phyloP scores from a whole-genome alignment of 2,797 vertebrate species.

The Crenichthys baileyi region DNA sequence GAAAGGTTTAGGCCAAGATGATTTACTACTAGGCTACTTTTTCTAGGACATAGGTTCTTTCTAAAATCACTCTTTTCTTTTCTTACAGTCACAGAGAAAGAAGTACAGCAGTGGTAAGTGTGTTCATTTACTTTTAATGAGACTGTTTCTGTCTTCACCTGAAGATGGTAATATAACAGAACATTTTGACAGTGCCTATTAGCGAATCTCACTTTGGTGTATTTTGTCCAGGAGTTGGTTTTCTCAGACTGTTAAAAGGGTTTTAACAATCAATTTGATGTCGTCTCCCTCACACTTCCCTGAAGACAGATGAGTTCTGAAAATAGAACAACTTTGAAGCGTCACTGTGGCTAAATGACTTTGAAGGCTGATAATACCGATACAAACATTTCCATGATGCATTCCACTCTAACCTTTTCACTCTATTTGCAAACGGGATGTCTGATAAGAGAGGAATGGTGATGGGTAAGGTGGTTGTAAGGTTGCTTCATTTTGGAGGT shows the following conservation, averaged over 20 bases:
- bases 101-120: slow-evolving; percentile 82
- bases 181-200: slow-evolving; percentile 3
- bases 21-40: slow-evolving; percentile 48
- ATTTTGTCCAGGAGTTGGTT: slow-evolving; percentile 11
- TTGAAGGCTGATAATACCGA: slow-evolving; percentile 66
- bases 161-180: slow-evolving; percentile 12
- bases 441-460: slow-evolving; percentile 47
- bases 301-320: slow-evolving; percentile 60
- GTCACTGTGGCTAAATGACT: slow-evolving; percentile 50
- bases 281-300: slow-evolving; percentile 42
- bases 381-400: slow-evolving; percentile 60
- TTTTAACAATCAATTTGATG: slow-evolving; percentile 46
- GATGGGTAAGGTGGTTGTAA: neutral
- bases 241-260: slow-evolving; percentile 11
- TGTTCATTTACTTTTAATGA: slow-evolving; percentile 46
- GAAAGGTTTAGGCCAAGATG: slow-evolving; percentile 51
- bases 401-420: slow-evolving; percentile 54
- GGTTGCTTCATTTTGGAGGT: slow-evolving; percentile 35
- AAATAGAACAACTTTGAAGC: slow-evolving; percentile 75
- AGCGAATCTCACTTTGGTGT: slow-evolving; percentile 20
- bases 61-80: slow-evolving; percentile 63
- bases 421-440: slow-evolving; percentile 43
- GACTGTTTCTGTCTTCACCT: slow-evolving; percentile 22
- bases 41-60: slow-evolving; percentile 54
- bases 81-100: slow-evolving; percentile 81